Conservation (phyloP, 2,888 invertebrate genomes). For the Entomobrya proxima region DNA sequence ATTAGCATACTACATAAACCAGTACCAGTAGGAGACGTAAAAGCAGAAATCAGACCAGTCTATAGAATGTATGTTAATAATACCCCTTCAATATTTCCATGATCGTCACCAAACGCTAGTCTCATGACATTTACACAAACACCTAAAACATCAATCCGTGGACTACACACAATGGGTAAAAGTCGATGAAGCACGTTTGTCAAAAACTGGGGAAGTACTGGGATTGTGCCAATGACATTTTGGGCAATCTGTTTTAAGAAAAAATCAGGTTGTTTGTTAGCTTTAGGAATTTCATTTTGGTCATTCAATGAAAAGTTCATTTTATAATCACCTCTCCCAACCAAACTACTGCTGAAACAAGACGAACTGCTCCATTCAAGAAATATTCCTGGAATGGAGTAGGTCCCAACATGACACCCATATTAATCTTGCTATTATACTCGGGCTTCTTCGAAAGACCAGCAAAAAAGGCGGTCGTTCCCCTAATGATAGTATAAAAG, state of each 20-base stretch:
- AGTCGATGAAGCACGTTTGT: slow-evolving; percentile 47
- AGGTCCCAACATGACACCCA: slow-evolving; percentile 44
- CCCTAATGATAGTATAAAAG: slow-evolving; percentile 6
- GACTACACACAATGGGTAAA: slow-evolving; percentile 57
- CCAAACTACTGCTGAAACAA: slow-evolving; percentile 38
- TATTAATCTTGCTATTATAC: slow-evolving; percentile 47
- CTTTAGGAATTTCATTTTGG: background rate
- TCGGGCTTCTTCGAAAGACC: slow-evolving; percentile 54
- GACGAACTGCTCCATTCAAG: slow-evolving; percentile 38
- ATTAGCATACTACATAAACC: no score
- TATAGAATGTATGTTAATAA: background rate
- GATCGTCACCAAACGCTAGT: slow-evolving; percentile 60
- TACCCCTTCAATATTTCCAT: slow-evolving; percentile 54
- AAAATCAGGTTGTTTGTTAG: background rate
- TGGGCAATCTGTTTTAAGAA: slow-evolving; percentile 30
- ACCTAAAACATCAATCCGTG: slow-evolving; percentile 61
- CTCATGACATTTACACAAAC: slow-evolving; percentile 52
- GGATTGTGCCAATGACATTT: slow-evolving; percentile 51
- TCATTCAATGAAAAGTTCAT: background rate
- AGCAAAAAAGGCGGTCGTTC: slow-evolving; percentile 51
- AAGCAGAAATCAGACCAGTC: no score
- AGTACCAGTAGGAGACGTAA: no score
- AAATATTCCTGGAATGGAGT: slow-evolving; percentile 45
- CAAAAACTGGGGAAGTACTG: slow-evolving; percentile 55
- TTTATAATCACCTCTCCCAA: slow-evolving; percentile 19